Conservation (phyloP, 2,888 invertebrate species). For the Dinocampus coccinellae region DNA sequence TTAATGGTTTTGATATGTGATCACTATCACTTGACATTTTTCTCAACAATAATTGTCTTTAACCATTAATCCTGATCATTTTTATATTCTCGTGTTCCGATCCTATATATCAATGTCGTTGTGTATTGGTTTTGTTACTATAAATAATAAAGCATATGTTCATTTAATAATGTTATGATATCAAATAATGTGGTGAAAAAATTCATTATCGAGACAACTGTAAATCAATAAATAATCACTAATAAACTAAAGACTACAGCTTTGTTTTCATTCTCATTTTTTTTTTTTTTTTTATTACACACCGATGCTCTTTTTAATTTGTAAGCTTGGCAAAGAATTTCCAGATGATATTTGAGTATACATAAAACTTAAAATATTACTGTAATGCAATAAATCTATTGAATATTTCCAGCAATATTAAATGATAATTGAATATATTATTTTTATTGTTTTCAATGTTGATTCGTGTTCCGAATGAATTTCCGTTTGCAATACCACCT, state of each 20-base stretch:
- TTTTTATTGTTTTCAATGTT: neutral
- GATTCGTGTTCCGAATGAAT: neutral
- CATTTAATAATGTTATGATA: neutral
- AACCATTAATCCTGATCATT: slow-evolving; percentile 24
- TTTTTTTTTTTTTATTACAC: neutral
- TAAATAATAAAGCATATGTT: slow-evolving; percentile 10
- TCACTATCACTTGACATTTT: slow-evolving; percentile 62
- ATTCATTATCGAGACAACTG: neutral
- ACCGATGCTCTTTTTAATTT: neutral
- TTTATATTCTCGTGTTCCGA: neutral
- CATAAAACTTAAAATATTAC: neutral
- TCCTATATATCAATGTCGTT: neutral
- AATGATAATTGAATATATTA: neutral
- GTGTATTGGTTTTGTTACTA: neutral
- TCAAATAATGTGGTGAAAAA: neutral
- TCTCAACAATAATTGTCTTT: neutral
- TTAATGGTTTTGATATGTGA: slow-evolving; percentile 52
- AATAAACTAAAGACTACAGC: neutral
- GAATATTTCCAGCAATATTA: neutral
- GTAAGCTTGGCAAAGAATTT: neutral
- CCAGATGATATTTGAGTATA: neutral
- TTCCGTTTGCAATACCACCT: neutral
- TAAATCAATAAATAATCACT: neutral
- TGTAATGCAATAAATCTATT: neutral
- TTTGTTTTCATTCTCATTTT: slow-evolving; percentile 15